Conservation (phyloP, 2,113 vertebrate genomes). For the Nymphicus hollandicus region DNA sequence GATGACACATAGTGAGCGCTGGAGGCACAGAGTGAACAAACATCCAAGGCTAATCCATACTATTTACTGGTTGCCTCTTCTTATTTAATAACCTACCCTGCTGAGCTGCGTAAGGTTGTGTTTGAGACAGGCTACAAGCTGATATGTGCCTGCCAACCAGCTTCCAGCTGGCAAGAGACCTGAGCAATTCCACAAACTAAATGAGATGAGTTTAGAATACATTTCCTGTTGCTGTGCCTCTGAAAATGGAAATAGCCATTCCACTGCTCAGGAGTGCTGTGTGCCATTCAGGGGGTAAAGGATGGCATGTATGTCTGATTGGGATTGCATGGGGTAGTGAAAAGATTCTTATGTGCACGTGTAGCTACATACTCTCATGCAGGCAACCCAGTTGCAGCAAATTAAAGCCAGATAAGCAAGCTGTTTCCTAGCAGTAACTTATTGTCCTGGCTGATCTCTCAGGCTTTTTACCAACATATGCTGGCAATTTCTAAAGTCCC, state of each 20-base stretch:
- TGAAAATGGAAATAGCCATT: neutral
- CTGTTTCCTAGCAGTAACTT: neutral
- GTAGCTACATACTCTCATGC: neutral
- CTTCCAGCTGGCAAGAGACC: constrained; percentile 1
- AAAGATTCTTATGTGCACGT: neutral
- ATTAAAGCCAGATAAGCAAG: neutral
- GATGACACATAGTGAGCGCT: neutral
- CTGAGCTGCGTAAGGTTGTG: neutral
- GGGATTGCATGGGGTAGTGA: neutral
- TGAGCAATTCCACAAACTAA: neutral
- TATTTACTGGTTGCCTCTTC: neutral
- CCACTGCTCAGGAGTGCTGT: neutral
- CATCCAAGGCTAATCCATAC: neutral
- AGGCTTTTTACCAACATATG: neutral
- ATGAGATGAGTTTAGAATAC: neutral
- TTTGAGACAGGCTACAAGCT: neutral
- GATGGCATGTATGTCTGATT: neutral
- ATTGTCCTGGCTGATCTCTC: neutral
- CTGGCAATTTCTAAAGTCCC: neutral
- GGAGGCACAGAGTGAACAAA: neutral
- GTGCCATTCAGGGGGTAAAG: neutral
- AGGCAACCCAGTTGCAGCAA: neutral
- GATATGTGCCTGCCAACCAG: neutral
- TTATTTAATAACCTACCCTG: neutral
- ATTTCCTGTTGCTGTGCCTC: neutral